These are phyloP conservation scores for Pristionchus fissidentatus DNA, from an alignment of 2,888 invertebrate genomes.

Conservation along the genomic window DNA sequence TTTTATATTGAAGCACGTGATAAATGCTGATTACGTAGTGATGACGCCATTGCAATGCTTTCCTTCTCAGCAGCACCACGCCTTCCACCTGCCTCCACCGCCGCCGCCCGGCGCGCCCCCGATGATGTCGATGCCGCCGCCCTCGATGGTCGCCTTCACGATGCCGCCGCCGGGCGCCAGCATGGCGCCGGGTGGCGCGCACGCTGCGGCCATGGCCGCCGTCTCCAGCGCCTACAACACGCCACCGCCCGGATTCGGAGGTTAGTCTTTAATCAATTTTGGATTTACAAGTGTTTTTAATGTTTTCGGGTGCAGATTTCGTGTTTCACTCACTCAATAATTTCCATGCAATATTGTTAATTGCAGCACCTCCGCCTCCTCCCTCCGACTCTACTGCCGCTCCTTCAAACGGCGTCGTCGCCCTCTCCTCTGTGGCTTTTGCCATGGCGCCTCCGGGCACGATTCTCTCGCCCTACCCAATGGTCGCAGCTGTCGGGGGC, in stretches of 20 bases:
- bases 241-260: background rate
- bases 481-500: constrained; percentile 19
- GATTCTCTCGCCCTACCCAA: background rate
- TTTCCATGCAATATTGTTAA: too few relatives aligned
- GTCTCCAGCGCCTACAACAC: constrained; percentile 15
- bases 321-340: background rate
- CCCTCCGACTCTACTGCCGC: background rate
- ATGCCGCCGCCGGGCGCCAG: background rate
- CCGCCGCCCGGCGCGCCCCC: background rate
- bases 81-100: background rate
- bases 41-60: background rate
- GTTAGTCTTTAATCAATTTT: background rate
- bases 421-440: background rate
- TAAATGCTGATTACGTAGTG: too few relatives aligned
- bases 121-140: constrained; percentile 1
- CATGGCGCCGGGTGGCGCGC: background rate
- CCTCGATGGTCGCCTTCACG: background rate
- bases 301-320: too few relatives aligned
- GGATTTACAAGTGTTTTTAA: background rate
- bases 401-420: background rate
- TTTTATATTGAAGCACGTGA: too few relatives aligned
- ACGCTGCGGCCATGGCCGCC: background rate
- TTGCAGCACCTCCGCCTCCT: background rate
- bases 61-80: background rate
- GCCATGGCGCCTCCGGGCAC: constrained; percentile 1